These are phyloP conservation scores for Saccopteryx leptura DNA, from an alignment of 2,113 vertebrate genomes.

Conservation along the genomic window DNA sequence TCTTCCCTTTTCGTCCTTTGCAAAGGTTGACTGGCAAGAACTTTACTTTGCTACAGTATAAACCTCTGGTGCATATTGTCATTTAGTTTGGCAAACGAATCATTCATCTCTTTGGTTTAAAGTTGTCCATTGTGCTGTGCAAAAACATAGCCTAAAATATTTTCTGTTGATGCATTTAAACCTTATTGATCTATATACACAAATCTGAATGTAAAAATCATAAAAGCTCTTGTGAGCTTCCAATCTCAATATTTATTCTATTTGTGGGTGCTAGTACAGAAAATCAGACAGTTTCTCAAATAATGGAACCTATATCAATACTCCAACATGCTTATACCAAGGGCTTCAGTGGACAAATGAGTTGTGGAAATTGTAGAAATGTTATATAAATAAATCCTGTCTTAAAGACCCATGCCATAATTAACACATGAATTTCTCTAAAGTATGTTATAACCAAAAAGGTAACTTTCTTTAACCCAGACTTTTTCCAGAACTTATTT, in stretches of 20 bases:
- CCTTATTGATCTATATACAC: background rate
- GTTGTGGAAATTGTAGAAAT: background rate
- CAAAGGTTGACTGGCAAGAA: slow-evolving; percentile 43
- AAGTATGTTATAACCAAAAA: background rate
- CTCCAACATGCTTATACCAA: background rate
- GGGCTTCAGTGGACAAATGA: background rate
- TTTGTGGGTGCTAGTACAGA: background rate
- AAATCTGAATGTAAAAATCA: background rate
- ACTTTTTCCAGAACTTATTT: background rate
- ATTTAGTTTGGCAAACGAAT: slow-evolving; percentile 48
- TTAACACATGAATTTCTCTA: background rate
- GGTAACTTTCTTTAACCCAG: background rate
- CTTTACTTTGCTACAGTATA: background rate
- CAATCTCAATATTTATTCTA: slow-evolving; percentile 21
- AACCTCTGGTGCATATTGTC: background rate
- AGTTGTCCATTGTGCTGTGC: background rate
- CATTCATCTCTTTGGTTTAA: slow-evolving; percentile 48
- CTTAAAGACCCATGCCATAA: background rate
- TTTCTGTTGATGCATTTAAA: background rate
- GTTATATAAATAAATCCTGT: background rate
- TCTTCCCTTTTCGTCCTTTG: slow-evolving; percentile 21
- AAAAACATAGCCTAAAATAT: background rate
- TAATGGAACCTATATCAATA: background rate
- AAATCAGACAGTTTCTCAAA: background rate
- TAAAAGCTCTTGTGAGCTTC: background rate